Evolutionary conservation across 1,140 invertebrate species (phyloP), one percentile per base, ranked within the genome.

Genomic region (Zaprionus camerounensis): DNA sequence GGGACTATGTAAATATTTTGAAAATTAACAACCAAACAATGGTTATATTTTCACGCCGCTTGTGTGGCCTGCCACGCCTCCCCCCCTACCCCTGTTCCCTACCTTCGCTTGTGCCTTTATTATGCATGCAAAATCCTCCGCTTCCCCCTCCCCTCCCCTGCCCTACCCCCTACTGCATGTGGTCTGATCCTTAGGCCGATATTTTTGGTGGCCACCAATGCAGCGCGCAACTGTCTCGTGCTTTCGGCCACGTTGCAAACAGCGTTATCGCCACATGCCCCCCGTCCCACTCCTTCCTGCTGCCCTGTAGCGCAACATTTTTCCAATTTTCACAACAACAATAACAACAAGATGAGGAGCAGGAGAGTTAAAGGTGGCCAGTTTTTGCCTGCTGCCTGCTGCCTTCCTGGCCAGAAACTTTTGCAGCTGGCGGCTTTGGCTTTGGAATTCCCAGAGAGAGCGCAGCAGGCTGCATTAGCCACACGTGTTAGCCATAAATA

Each of bases 11-110:
- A 76, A 80, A 76, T 80, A 80, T 80, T 80, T 80, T 41, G 74
- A 80, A 76, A 80, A 76, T 80, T 80, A 80, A 77, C 78, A 80
- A 65, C 78, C 78, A 69, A 72, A 77, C 78, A 77, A 80, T 80
- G 78, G 78, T 80, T 80, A 80, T 76, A 80, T 80, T 80, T 80
- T 80, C 78, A 80, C 78, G 76, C 78, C 70, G 64, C 66, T 38
- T 24, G 46, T 51, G 20, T 24, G 17, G 22, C 46, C 66, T 65
- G 28, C 65, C 38, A n/a, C 53, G 28, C 34, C 61, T 41, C 17
- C 28, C 15, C 26, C 4, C 24, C 38, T 5, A 1, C 1, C n/a
- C 15, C 28, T 2, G 11, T 24, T 34, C 2, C 12, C 11, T 22
- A 7, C 17, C 44, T 34, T 17, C 24, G 49, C 9, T 31, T 31